A percentile compares a stretch with the other conserved stretches of the same genome.
phyloP scores from a whole-genome alignment of 2,888 invertebrate species.

The Phoenoteleia sp. region DNA sequence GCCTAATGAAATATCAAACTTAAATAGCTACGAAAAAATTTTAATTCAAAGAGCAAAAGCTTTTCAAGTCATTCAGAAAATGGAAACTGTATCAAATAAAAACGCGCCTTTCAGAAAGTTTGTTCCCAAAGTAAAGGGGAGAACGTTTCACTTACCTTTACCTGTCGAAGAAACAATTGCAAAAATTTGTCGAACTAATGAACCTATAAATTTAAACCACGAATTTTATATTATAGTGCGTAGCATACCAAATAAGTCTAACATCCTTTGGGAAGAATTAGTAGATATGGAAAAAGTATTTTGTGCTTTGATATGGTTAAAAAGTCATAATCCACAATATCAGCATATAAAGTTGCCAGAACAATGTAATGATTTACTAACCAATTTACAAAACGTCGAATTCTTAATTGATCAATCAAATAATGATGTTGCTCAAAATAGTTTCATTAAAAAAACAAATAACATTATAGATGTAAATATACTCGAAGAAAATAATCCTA shows the following conservation, averaged over 20 bases:
- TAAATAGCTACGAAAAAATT: constrained; percentile 50
- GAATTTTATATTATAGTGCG: constrained; percentile 80
- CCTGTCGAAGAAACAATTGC: constrained; percentile 80
- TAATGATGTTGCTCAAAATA: no score
- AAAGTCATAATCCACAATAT: constrained; percentile 79
- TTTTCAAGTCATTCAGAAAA: constrained; percentile 74
- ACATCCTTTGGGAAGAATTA: constrained; percentile 78
- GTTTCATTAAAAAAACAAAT: no score
- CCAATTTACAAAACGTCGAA: no score
- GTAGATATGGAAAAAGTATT: constrained; percentile 80
- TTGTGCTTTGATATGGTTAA: constrained; percentile 77
- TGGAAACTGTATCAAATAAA: constrained; percentile 78
- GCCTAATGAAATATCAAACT: constrained; percentile 20
- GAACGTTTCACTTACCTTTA: constrained; percentile 76
- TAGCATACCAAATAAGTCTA: constrained; percentile 76
- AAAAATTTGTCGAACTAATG: constrained; percentile 77
- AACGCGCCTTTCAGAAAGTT: constrained; percentile 75
- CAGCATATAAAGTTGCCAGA: constrained; percentile 75
- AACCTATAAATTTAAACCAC: constrained; percentile 77
- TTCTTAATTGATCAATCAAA: no score
- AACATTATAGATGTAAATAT: no score
- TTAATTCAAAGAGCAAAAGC: no score
- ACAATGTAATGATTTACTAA: constrained; percentile 18
- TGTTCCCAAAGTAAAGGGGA: constrained; percentile 73
- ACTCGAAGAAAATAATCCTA: not conserved